Evolutionary conservation across 1,140 invertebrate genomes (phyloP).

Genomic region (Penaeus japonicus): DNA sequence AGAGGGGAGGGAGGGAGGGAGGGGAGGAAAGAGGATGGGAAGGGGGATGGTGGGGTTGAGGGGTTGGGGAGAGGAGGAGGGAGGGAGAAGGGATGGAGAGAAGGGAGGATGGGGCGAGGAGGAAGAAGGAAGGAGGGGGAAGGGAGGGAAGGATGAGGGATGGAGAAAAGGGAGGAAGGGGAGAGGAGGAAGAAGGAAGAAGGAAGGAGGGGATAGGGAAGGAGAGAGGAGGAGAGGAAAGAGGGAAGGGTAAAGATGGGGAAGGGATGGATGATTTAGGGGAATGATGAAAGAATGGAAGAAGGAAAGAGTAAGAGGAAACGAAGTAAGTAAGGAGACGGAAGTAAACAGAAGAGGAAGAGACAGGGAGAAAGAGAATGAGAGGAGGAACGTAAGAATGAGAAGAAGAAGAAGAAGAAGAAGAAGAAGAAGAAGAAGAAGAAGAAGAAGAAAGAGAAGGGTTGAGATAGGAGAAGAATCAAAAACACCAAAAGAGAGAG

Average conservation of each 20-base stretch:
- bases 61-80: neutral
- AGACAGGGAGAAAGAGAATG: too few species aligned
- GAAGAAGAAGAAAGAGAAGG: neutral
- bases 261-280: neutral
- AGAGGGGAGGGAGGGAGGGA: too few species aligned
- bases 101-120: too few species aligned
- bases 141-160: neutral
- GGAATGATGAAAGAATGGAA: neutral
- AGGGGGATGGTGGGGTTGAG: too few species aligned
- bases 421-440: neutral
- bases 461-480: neutral
- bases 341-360: too few species aligned
- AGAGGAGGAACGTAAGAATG: too few species aligned
- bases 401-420: too few species aligned
- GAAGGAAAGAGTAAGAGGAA: neutral
- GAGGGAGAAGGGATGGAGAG: neutral
- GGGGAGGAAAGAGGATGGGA: too few species aligned
- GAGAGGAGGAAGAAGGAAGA: neutral
- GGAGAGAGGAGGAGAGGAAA: neutral
- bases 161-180: neutral
- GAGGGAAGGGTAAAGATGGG: neutral
- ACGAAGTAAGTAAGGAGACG: neutral
- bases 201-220: too few species aligned
- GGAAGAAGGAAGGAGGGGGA: neutral
- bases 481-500: neutral